These are phyloP conservation scores for Trigoniulus corallinus DNA, from an alignment of 1,140 invertebrate genomes.

Conservation along the genomic window DNA sequence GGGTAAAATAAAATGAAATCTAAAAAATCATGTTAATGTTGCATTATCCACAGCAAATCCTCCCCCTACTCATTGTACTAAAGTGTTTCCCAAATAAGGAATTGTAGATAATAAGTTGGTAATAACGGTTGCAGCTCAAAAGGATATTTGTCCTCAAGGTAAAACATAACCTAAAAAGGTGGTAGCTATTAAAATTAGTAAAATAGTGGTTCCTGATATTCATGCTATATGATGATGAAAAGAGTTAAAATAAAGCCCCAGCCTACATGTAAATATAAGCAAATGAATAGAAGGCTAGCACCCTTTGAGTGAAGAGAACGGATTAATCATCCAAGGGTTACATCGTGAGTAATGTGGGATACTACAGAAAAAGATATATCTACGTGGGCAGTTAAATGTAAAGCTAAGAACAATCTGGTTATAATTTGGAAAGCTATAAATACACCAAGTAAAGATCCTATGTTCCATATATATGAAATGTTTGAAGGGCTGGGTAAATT, in stretches of 20 bases:
- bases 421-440: not conserved
- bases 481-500: not conserved
- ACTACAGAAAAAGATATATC: not conserved
- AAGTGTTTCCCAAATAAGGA: not conserved
- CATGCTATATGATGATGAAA: not conserved
- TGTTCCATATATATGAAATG: not conserved
- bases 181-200: not conserved
- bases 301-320: not conserved
- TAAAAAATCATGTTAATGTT: not conserved
- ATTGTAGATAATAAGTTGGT: not conserved
- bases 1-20: not conserved
- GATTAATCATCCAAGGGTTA: not conserved
- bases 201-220: not conserved
- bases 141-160: not conserved
- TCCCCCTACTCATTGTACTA: not conserved
- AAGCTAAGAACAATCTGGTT: not conserved
- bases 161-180: not conserved
- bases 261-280: not conserved
- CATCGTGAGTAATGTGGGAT: not conserved
- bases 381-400: not conserved
- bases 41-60: not conserved
- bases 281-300: not conserved
- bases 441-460: not conserved
- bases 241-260: not conserved
- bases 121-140: not conserved